phyloP scores from a whole-genome alignment of 2,113 vertebrate species.

The Rhombomys opimus region DNA sequence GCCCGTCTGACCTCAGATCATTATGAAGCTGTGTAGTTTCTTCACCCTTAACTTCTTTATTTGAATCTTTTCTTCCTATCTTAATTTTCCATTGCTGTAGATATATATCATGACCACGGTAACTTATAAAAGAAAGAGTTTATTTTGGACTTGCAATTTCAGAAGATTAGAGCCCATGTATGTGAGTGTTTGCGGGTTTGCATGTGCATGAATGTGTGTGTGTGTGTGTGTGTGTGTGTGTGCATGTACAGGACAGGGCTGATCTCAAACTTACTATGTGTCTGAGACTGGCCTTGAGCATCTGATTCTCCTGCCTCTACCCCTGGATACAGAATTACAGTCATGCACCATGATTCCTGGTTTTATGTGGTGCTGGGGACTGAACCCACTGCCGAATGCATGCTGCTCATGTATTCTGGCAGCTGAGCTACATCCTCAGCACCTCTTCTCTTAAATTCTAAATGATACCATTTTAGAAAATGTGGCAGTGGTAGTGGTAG shows the following conservation, averaged over 20 bases:
- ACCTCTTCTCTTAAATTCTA: neutral
- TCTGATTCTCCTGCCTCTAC: neutral
- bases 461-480: neutral
- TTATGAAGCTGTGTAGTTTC: neutral
- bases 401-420: no score
- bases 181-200: no score
- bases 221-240: neutral
- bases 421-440: neutral
- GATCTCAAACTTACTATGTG: neutral
- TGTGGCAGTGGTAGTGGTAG: neutral
- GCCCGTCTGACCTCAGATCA: neutral
- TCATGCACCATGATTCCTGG: neutral
- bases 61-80: neutral
- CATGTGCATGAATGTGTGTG: neutral
- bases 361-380: neutral
- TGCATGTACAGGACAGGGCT: neutral
- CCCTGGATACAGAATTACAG: neutral
- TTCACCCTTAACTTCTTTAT: neutral
- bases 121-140: neutral
- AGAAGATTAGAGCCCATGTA: neutral
- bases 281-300: neutral
- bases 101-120: no score
- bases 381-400: neutral
- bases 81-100: neutral
- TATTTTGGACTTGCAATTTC: neutral